Evolutionary conservation across 1,140 invertebrate species (phyloP), one percentile per base, ranked within the genome.

Genomic region (Drosophila setifemur): DNA sequence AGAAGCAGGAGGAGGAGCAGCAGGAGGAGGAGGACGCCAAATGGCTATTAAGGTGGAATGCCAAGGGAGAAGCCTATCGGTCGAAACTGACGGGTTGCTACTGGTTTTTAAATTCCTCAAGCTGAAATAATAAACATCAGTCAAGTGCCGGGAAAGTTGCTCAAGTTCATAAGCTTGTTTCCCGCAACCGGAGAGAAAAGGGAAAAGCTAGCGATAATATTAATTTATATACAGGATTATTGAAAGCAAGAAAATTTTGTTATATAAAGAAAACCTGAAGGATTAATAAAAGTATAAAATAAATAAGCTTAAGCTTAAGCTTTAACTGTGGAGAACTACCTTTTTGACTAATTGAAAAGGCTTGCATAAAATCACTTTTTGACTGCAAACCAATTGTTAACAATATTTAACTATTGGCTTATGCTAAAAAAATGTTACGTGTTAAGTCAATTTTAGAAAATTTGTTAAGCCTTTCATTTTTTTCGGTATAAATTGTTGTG

Each of bases 101-200:
- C 2, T n/a, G n/a, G 31, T 11, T 11, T 35, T 43, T 35, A 31
- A 44, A 25, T 43, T 67, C 29, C 52, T 55, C 25, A 19, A 47
- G 60, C n/a, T n/a, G 14, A 67, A 77, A 77, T 58, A 67, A 72
- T 66, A 66, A 78, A 68, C 60, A 50, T 40, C 44, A 40, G 19
- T 33, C 37, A 44, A 71, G 66, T 31, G 66, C 26, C 33, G 49
- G 14, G n/a, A 55, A 70, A 57, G 39, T 70, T 39, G 64, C 12
- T 26, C 52, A 47, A 35, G 52, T 45, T 67, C 40, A 19, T 43
- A 69, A 58, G 40, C 40, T 61, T 18, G 26, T 55, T 69, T 47
- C 31, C 8, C 37, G 35, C 1, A 45, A 31, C 7, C 11, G 35
- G 9, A 9, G 11, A 5, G n/a, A 9, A 6, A 14, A 8, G 2